Conservation (phyloP, 2,797 vertebrate species). For the Discoglossus pictus region DNA sequence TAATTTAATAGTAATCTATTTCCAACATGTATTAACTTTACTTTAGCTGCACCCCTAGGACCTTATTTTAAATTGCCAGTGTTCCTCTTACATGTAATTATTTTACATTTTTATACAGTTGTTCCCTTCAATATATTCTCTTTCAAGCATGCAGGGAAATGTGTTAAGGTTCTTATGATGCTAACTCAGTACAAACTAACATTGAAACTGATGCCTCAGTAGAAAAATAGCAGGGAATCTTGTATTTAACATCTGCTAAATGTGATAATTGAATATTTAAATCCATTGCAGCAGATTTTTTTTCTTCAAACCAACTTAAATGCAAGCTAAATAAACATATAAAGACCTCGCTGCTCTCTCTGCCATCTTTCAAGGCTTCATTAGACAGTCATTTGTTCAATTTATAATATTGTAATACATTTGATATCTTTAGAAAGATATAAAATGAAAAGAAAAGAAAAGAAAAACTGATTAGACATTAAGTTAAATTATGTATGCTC, state of each 20-base stretch:
- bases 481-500: too few relatives aligned
- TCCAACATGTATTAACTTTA: not conserved
- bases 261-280: slow-evolving; percentile 40
- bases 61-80: slow-evolving; percentile 20
- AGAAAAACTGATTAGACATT: too few relatives aligned
- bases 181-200: not conserved
- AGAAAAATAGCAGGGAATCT: slow-evolving; percentile 13
- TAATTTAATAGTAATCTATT: slow-evolving; percentile 18
- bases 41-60: slow-evolving; percentile 17
- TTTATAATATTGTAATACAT: too few relatives aligned
- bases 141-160: slow-evolving; percentile 1
- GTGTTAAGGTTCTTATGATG: not conserved
- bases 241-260: slow-evolving; percentile 43
- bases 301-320: slow-evolving; percentile 7
- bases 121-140: slow-evolving; percentile 30
- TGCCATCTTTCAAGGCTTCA: too few relatives aligned
- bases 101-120: slow-evolving; percentile 14
- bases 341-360: too few relatives aligned
- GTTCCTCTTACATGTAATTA: slow-evolving; percentile 29
- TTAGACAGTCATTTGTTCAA: too few relatives aligned
- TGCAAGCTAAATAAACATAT: slow-evolving; percentile 21
- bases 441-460: too few relatives aligned
- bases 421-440: too few relatives aligned
- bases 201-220: slow-evolving; percentile 11
- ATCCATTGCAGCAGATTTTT: not conserved